Evolutionary conservation across 2,113 vertebrate genomes (phyloP), one percentile per base, ranked within the genome.

Genomic region (Lepus americanus): DNA sequence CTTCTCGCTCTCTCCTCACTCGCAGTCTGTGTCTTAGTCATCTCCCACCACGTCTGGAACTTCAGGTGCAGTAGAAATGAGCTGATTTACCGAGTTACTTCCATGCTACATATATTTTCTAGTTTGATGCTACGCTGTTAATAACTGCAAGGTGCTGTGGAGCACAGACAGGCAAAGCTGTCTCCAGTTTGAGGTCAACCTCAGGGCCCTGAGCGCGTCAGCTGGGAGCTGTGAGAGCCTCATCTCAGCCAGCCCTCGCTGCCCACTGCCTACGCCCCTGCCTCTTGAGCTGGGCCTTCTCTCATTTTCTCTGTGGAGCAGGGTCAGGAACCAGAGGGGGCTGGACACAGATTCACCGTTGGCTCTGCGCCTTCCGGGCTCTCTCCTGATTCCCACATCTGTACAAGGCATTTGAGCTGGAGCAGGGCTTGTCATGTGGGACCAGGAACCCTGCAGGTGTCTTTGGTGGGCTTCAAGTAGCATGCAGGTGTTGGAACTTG

Each of bases 211-310:
- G 44, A 44, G 44, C 44, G 44, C 44, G 1, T 7, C 44, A 44
- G 44, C 7, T 1, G 44, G 44, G 66, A 14, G 4, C 44, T 49
- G 39, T 31, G 59, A 77, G 27, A 0, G 19, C 3, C 12, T 49
- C 22, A 3, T 9, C 44, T 33, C 17, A 33, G 70, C 4, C 9
- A 0, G 5, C 0, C 10, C 19, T 73, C 1, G 44, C 44, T 3
- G 16, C 12, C 2, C 61, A 7, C 14, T n/a, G 29, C 31, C 61
- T 4, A 7, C 11, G 9, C 17, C 22, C 63, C 79, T 70, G 53
- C 20, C 23, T 17, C 33, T 10, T 19, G 4, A 7, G 22, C 36
- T 22, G 39, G 83, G 14, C 12, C 69, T 70, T 77, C n/a, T 14
- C 12, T 4, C 44, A 12, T 33, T 63, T 83, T 20, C 10, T 59